Evolutionary conservation across 2,113 vertebrate genomes (phyloP), one percentile per base, ranked within the genome.

Genomic region (Columbina picui): DNA sequence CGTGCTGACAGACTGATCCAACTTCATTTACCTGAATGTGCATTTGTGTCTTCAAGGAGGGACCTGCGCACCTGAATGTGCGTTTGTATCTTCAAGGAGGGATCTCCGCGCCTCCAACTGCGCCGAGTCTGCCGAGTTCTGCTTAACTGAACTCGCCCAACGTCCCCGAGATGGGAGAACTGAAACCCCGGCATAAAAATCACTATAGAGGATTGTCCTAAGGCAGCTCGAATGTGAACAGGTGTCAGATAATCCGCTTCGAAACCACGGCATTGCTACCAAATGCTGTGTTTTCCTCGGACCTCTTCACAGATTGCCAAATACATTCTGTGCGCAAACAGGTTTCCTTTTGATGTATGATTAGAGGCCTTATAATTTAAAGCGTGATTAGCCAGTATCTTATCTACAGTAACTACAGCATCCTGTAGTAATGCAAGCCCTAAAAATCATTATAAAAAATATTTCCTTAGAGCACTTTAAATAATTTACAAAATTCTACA

Each of bases 401-500:
- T 92, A 91, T 76, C 91, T 81, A 87, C 81, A 94, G 73, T 53
- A 67, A 73, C 84, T 84, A 94, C 43, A 65, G 90, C 56, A 52
- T 56, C 38, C 81, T 50, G 47, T 47, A 63, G 83, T 32, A 80
- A 95, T 38, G 77, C 39, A 49, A 45, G 57, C 76, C 81, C 96
- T 90, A 96, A 84, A 97, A 96, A 94, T 18, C 36, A 21, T 94
- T 86, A 94, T 73, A 94, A 97, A 97, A 98, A 97, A 97, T 97
- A 96, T 87, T 93, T 97, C 93, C 86, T 94, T 91, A 96, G 96
- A 97, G 81, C 65, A 64, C 91, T 98, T 97, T 94, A 95, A 98
- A 98, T 98, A 96, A 96, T 96, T 97, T 98, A 97, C 96, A 97
- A 97, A 98, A 97, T 43, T 81, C 91, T 97, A 96, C 92, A 98